Conservation (phyloP, 1,140 invertebrate species). For the Lordiphosa collinella region DNA sequence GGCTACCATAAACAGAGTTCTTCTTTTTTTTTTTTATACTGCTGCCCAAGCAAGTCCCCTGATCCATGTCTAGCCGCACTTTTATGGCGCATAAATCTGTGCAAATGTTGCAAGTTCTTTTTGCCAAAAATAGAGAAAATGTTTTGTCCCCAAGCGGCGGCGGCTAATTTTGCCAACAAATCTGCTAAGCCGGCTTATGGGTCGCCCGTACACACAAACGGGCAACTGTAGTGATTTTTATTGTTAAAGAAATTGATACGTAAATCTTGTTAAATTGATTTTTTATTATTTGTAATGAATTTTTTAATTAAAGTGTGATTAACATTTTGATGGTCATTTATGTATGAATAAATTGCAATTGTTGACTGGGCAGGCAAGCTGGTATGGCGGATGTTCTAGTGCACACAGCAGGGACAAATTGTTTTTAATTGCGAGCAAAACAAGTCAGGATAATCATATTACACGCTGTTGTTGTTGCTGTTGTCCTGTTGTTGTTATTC, state of each 20-base stretch:
- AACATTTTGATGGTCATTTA: slow-evolving; percentile 17
- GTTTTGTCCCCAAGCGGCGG: slow-evolving; percentile 1
- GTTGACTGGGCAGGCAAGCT: no score
- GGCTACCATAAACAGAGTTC: slow-evolving; percentile 43
- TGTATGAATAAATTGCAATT: slow-evolving; percentile 16
- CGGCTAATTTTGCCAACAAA: slow-evolving; percentile 48
- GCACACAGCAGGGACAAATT: slow-evolving; percentile 33
- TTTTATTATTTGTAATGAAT: slow-evolving; percentile 8
- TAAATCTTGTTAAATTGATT: slow-evolving; percentile 35
- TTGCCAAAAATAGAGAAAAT: slow-evolving; percentile 35
- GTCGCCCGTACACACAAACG: slow-evolving; percentile 14
- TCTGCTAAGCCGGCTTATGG: slow-evolving; percentile 40
- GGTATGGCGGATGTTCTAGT: no score
- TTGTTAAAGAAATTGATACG: slow-evolving; percentile 43
- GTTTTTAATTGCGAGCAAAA: slow-evolving; percentile 58
- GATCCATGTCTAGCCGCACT: slow-evolving; percentile 42
- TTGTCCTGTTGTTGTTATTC: slow-evolving; percentile 23
- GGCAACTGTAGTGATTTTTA: slow-evolving; percentile 30
- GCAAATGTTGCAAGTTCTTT: slow-evolving; percentile 42
- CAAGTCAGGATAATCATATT: slow-evolving; percentile 49
- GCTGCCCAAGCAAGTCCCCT: slow-evolving; percentile 9
- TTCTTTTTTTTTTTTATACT: slow-evolving; percentile 5
- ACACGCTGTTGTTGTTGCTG: slow-evolving; percentile 9
- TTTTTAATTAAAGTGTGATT: slow-evolving; percentile 19
- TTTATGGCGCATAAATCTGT: slow-evolving; percentile 67